Evolutionary conservation across 2,113 vertebrate genomes (phyloP).

Genomic region (Chamaea fasciata): DNA sequence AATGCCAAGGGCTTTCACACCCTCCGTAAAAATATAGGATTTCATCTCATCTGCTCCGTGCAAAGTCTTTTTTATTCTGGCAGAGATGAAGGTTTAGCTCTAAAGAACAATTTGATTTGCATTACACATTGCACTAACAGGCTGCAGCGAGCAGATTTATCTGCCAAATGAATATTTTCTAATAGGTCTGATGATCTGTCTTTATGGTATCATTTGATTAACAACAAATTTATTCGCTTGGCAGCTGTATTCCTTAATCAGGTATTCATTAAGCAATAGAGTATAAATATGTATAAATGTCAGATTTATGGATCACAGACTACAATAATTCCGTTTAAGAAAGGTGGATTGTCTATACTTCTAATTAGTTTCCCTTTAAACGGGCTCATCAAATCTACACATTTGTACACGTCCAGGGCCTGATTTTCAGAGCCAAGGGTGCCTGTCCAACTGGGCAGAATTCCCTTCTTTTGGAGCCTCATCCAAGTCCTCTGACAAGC

Average conservation of each 20-base stretch:
- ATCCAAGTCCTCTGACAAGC: not conserved
- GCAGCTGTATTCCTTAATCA: constrained; percentile 74
- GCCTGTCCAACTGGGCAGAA: not conserved
- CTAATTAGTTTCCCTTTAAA: constrained; percentile 32
- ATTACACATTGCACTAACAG: constrained; percentile 22
- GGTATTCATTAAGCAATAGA: constrained; percentile 68
- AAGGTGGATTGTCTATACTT: constrained; percentile 46
- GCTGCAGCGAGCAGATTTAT: constrained; percentile 46
- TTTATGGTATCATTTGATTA: constrained; percentile 72
- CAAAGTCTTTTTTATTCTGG: constrained; percentile 25
- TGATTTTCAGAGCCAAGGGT: not conserved
- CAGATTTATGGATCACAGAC: constrained; percentile 64
- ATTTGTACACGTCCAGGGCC: not conserved
- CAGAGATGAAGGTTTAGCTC: constrained; percentile 33
- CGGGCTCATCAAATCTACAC: not conserved
- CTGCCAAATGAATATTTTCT: constrained; percentile 59
- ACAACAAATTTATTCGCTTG: constrained; percentile 71
- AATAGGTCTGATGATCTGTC: constrained; percentile 72
- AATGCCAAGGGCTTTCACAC: constrained; percentile 16
- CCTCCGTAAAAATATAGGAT: constrained; percentile 2
- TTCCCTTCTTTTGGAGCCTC: not conserved
- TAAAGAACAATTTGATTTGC: constrained; percentile 47
- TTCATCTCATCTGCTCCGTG: constrained; percentile 17
- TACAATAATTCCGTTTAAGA: constrained; percentile 59
- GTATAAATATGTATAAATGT: constrained; percentile 72